A percentile compares a stretch with the other conserved stretches of the same genome.
Evolutionary conservation across 2,888 invertebrate genomes (phyloP).

Genomic region (Gasteruption jaculator): DNA sequence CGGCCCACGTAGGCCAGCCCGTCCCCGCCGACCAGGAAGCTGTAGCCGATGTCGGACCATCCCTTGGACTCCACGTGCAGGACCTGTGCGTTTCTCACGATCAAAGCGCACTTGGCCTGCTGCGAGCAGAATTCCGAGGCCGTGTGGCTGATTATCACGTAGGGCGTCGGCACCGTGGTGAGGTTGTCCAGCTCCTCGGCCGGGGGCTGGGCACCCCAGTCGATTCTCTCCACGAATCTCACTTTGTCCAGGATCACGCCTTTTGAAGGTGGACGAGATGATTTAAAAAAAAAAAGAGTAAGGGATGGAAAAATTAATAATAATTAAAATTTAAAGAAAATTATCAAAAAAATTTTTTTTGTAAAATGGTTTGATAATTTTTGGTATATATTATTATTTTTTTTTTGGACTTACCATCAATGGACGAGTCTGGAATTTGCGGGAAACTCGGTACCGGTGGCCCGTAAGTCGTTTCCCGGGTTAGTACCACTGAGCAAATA

Average conservation of each 20-base stretch:
- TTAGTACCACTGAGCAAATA: conserved; percentile 25
- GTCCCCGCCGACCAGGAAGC: conserved; percentile 76
- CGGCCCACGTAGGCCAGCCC: conserved; percentile 71
- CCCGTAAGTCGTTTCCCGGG: conserved; percentile 17
- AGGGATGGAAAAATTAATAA: too few relatives aligned
- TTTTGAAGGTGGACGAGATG: too few relatives aligned
- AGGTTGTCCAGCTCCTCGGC: conserved; percentile 21
- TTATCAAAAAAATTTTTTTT: too few relatives aligned
- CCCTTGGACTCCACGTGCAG: conserved; percentile 62
- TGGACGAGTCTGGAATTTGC: conserved; percentile 24
- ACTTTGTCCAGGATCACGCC: conserved; percentile 25
- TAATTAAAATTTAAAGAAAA: too few relatives aligned
- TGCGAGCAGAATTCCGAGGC: conserved; percentile 42
- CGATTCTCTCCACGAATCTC: conserved; percentile 57
- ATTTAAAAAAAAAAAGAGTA: too few relatives aligned
- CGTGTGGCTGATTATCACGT: conserved; percentile 43
- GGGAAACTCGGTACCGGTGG: conserved; percentile 20
- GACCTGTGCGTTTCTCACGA: conserved; percentile 36
- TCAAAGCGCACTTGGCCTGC: conserved; percentile 32
- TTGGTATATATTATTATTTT: too few relatives aligned
- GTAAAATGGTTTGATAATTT: too few relatives aligned
- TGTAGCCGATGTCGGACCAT: conserved; percentile 71
- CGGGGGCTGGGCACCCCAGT: conserved; percentile 68
- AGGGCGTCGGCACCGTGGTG: conserved; percentile 38
- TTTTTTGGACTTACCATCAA: neutral